Conservation (phyloP, 2,797 vertebrate genomes). For the Corythornis leucogaster region DNA sequence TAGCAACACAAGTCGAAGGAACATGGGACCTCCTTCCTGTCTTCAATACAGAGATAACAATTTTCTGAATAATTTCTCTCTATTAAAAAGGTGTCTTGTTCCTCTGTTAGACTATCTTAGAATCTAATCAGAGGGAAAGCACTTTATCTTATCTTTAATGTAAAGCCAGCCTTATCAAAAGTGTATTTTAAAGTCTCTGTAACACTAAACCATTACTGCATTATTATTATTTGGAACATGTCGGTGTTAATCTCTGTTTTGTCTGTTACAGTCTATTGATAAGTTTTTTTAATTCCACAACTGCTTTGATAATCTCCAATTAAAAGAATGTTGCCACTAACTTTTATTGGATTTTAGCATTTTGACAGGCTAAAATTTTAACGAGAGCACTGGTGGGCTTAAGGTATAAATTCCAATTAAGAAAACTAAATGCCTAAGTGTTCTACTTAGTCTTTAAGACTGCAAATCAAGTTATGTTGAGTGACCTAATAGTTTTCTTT, state of each 20-base stretch:
- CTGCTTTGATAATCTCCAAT: background rate
- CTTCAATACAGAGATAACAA: background rate
- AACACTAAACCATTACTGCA: background rate
- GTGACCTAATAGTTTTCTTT: background rate
- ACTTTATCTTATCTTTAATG: constrained; percentile 23
- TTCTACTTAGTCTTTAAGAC: background rate
- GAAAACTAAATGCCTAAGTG: background rate
- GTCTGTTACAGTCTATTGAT: background rate
- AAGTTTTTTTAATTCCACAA: background rate
- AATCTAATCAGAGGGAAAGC: background rate
- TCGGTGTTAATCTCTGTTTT: background rate
- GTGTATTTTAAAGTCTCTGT: background rate
- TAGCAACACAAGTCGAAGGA: background rate
- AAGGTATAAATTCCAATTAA: background rate
- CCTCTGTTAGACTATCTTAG: background rate
- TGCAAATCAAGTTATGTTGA: background rate
- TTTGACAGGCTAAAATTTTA: background rate
- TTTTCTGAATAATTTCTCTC: background rate
- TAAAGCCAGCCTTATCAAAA: background rate
- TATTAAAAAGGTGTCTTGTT: background rate
- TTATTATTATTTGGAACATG: background rate
- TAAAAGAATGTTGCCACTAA: background rate
- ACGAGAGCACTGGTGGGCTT: background rate
- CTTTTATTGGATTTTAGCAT: background rate
- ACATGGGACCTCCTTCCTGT: background rate